These are phyloP conservation scores for Oryzaephilus surinamensis DNA, from an alignment of 1,140 invertebrate species.

Conservation along the genomic window DNA sequence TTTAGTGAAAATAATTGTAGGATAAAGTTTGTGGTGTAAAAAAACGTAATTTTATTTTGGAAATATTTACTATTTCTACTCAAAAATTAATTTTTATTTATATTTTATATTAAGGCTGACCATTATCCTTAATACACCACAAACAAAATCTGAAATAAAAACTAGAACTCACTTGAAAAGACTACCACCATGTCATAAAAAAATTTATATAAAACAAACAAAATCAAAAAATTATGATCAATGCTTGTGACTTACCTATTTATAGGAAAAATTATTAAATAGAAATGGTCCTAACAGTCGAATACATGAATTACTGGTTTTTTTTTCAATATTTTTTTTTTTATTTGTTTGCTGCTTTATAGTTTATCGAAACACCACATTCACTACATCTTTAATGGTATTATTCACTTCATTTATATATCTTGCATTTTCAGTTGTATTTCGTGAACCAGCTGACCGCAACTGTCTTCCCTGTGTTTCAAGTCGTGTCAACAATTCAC, in stretches of 20 bases:
- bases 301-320: conserved; percentile 12
- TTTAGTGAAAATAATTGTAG: conserved; percentile 25
- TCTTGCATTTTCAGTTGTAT: conserved; percentile 56
- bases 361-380: conserved; percentile 63
- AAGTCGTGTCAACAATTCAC: conserved; percentile 70
- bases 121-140: too few relatives aligned
- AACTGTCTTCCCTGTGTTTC: conserved; percentile 69
- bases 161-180: conserved; percentile 7
- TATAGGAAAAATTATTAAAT: conserved; percentile 7
- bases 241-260: conserved; percentile 13
- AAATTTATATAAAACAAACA: too few relatives aligned
- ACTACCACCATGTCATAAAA: conserved; percentile 9
- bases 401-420: conserved; percentile 64
- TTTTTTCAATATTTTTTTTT: conserved; percentile 7
- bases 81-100: too few relatives aligned
- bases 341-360: too few relatives aligned
- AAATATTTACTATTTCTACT: too few relatives aligned
- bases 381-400: conserved; percentile 70
- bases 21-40: too few relatives aligned
- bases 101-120: too few relatives aligned
- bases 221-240: conserved; percentile 12
- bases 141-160: too few relatives aligned
- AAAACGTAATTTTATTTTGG: too few relatives aligned
- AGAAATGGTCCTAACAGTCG: conserved; percentile 23
- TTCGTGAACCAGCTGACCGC: conserved; percentile 57